These are phyloP conservation scores for Cyprinodon brontotheroides DNA, from an alignment of 2,113 vertebrate genomes.

Conservation along the genomic window DNA sequence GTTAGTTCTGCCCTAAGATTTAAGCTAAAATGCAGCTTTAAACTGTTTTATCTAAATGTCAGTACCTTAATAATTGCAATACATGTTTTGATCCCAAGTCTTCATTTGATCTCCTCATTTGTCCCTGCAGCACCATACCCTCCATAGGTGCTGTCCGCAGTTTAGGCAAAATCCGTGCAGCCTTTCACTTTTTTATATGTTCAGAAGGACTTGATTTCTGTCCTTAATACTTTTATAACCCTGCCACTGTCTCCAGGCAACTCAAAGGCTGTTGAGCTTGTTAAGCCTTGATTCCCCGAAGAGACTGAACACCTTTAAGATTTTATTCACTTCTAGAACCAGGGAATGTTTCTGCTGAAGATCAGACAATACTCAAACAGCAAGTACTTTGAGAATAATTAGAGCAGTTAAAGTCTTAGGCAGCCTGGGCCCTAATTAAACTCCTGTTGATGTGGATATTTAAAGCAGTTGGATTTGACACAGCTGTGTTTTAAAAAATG, in stretches of 20 bases:
- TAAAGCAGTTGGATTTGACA: conserved; percentile 47
- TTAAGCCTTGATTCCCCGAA: conserved; percentile 71
- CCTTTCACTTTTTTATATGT: conserved; percentile 34
- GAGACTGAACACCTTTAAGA: conserved; percentile 63
- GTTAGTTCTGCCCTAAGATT: conserved; percentile 51
- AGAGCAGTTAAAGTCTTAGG: conserved; percentile 53
- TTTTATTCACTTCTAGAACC: conserved; percentile 58
- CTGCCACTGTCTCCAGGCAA: conserved; percentile 75
- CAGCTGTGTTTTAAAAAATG: conserved; percentile 30
- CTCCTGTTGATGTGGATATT: conserved; percentile 54
- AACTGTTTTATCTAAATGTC: conserved; percentile 70
- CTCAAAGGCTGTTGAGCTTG: conserved; percentile 74
- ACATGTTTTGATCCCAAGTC: conserved; percentile 57
- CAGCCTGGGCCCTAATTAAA: conserved; percentile 56
- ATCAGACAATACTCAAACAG: conserved; percentile 60
- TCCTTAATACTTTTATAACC: conserved; percentile 72
- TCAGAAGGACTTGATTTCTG: conserved; percentile 62
- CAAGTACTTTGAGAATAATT: conserved; percentile 66
- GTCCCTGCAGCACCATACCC: conserved; percentile 41
- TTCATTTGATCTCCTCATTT: conserved; percentile 39
- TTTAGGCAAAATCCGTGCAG: conserved; percentile 54
- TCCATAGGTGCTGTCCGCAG: conserved; percentile 46
- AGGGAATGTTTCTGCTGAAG: conserved; percentile 49
- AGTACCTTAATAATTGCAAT: conserved; percentile 46
- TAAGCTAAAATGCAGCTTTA: conserved; percentile 46